phyloP scores from a whole-genome alignment of 2,888 invertebrate species.

The Pollenia angustigena region DNA sequence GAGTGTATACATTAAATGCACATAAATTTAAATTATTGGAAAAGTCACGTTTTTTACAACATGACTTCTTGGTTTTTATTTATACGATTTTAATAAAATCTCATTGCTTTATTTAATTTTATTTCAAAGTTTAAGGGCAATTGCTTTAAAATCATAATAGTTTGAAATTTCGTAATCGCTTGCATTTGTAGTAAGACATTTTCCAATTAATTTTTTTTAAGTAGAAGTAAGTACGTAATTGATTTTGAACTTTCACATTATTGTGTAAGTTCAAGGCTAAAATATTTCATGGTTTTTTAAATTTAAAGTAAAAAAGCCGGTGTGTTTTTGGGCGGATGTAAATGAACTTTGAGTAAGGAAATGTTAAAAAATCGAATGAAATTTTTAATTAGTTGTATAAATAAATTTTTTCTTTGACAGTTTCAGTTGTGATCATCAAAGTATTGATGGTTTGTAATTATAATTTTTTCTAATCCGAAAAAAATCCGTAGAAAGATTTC shows the following conservation, averaged over 20 bases:
- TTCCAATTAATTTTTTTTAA: not conserved
- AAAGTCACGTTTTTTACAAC: slow-evolving; percentile 39
- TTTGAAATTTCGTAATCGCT: not conserved
- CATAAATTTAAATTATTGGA: not conserved
- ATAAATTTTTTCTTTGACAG: no score
- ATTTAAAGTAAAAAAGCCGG: not conserved
- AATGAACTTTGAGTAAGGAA: no score
- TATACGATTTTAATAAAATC: slow-evolving; percentile 9
- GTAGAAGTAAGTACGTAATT: not conserved
- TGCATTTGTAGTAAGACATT: not conserved
- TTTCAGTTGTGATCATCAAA: no score
- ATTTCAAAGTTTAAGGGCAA: not conserved
- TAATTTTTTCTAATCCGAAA: no score
- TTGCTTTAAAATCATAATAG: not conserved
- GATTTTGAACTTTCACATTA: not conserved
- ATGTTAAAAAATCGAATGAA: no score
- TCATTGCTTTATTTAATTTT: not conserved
- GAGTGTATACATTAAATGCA: not conserved
- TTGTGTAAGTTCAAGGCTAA: not conserved
- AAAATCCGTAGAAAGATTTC: no score
- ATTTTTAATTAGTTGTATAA: no score
- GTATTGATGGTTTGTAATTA: no score
- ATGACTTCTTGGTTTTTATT: slow-evolving; percentile 6
- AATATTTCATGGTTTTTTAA: not conserved
- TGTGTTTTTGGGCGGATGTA: not conserved